These are phyloP conservation scores for Drosophila gunungcola DNA, from an alignment of 1,140 invertebrate genomes.

Conservation along the genomic window DNA sequence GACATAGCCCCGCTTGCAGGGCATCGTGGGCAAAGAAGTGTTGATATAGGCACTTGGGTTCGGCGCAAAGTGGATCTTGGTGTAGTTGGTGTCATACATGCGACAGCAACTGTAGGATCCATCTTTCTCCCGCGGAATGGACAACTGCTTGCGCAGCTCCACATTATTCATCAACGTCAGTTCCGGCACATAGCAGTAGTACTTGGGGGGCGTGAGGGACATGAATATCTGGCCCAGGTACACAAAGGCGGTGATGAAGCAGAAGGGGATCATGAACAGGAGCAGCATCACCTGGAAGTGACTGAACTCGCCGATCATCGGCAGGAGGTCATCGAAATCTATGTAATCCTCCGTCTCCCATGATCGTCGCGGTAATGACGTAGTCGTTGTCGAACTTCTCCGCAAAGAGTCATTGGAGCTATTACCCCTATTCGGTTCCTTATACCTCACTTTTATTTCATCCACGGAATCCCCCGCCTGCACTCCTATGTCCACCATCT, in stretches of 20 bases:
- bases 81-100: slow-evolving; percentile 90
- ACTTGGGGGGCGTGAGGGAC: slow-evolving; percentile 89
- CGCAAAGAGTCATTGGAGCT: background rate
- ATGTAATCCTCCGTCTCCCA: slow-evolving; percentile 61
- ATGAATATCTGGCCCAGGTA: slow-evolving; percentile 95
- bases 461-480: background rate
- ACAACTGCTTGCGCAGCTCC: slow-evolving; percentile 79
- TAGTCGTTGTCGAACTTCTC: background rate
- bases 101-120: slow-evolving; percentile 87
- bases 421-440: background rate
- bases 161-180: slow-evolving; percentile 69
- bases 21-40: slow-evolving; percentile 86
- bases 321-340: slow-evolving; percentile 93
- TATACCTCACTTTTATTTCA: background rate
- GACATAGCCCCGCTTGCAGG: slow-evolving; percentile 89
- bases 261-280: slow-evolving; percentile 92
- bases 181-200: slow-evolving; percentile 91
- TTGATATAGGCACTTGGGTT: slow-evolving; percentile 85
- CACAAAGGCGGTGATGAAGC: slow-evolving; percentile 92
- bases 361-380: no score
- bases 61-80: slow-evolving; percentile 85
- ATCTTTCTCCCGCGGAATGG: slow-evolving; percentile 87
- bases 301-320: slow-evolving; percentile 94
- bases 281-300: slow-evolving; percentile 93
- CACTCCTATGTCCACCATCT: background rate